A percentile compares a stretch with the other conserved stretches of the same genome.
These are phyloP conservation scores for Pelvicachromis taeniatus DNA, from an alignment of 2,113 vertebrate genomes.

Conservation along the genomic window DNA sequence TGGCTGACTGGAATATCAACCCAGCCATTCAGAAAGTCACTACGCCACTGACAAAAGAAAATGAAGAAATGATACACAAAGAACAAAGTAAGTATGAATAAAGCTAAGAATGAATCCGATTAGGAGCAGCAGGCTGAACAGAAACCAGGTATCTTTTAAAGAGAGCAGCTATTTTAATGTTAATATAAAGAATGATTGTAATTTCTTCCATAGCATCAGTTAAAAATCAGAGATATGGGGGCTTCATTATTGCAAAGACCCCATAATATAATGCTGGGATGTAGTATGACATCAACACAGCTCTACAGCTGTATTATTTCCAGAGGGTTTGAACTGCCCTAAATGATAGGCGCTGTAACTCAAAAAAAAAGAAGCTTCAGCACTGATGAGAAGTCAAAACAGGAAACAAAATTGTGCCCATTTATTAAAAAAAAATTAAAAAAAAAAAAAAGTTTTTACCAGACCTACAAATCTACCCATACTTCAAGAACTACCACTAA, in stretches of 20 bases:
- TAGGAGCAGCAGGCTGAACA: not conserved
- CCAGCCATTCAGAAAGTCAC: conserved; percentile 86
- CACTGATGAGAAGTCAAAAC: not conserved
- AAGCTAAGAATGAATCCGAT: not conserved
- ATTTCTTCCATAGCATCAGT: not conserved
- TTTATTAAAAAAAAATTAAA: not conserved
- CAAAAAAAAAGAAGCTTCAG: not conserved
- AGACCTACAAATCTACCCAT: not conserved
- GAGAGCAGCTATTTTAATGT: not conserved
- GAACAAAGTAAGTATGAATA: not conserved
- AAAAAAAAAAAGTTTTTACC: not conserved
- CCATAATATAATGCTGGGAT: not conserved
- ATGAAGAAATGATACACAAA: not conserved
- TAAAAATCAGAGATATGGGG: not conserved
- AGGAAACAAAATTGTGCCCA: not conserved
- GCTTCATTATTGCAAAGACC: not conserved
- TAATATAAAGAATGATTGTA: not conserved
- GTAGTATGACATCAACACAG: not conserved
- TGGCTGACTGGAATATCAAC: conserved; percentile 84
- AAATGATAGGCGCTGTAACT: not conserved
- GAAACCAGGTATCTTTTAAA: not conserved
- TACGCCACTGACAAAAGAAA: conserved; percentile 79
- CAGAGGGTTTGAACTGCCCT: not conserved
- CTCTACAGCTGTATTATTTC: not conserved
- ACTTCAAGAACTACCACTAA: not conserved